A percentile compares a stretch with the other conserved stretches of the same genome.
Conservation (phyloP, 1,140 invertebrate species). For the Nasonia longicornis region DNA sequence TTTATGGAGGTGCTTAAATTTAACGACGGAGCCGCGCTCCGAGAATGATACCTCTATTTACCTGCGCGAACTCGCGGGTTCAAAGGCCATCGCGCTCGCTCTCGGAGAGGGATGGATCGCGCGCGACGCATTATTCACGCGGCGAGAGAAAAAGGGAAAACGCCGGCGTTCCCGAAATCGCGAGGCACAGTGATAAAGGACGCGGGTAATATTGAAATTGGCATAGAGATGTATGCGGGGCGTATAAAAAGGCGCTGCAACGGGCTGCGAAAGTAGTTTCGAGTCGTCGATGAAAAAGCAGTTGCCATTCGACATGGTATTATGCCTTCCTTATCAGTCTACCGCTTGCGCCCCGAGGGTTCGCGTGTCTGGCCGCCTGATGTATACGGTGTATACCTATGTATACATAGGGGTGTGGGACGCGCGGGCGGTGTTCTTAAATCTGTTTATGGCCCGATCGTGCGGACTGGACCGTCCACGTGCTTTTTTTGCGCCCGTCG, state of each 20-base stretch:
- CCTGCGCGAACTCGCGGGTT: neutral
- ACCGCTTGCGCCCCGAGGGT: neutral
- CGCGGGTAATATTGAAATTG: slow-evolving; percentile 14
- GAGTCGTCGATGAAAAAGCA: neutral
- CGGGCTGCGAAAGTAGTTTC: neutral
- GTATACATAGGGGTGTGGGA: neutral
- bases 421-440: slow-evolving; percentile 1
- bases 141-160: neutral
- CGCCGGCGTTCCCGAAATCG: too few relatives aligned
- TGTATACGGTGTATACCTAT: neutral
- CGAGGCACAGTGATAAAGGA: neutral
- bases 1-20: slow-evolving; percentile 11
- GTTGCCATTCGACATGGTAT: slow-evolving; percentile 14
- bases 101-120: neutral
- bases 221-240: neutral
- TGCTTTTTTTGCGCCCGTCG: neutral
- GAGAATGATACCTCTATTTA: slow-evolving; percentile 35
- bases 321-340: slow-evolving; percentile 40
- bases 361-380: neutral
- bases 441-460: slow-evolving; percentile 28
- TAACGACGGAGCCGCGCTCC: slow-evolving; percentile 13
- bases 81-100: slow-evolving; percentile 32
- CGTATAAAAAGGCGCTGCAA: slow-evolving; percentile 2
- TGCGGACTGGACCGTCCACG: neutral
- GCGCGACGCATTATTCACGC: slow-evolving; percentile 25